Evolutionary conservation across 2,113 vertebrate genomes (phyloP).

Genomic region (Ochotona curzoniae): DNA sequence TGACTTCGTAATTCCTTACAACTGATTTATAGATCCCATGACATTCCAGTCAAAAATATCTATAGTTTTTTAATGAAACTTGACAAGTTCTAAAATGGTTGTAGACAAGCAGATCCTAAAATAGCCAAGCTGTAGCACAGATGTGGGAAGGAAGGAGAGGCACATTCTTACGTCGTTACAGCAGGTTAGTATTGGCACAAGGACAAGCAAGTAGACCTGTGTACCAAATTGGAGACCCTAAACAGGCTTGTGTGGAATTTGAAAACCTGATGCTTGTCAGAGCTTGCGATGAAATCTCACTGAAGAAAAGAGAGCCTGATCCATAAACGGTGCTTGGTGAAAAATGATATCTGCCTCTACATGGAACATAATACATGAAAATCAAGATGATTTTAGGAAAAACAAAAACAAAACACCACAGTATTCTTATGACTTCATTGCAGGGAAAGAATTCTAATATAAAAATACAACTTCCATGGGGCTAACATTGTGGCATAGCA

Average conservation of each 20-base stretch:
- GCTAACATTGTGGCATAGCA: too few relatives aligned
- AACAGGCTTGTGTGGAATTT: not conserved
- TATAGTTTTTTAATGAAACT: slow-evolving; percentile 7
- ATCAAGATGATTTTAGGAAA: not conserved
- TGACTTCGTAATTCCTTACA: slow-evolving; percentile 16
- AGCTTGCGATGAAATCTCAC: not conserved
- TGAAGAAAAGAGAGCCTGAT: not conserved
- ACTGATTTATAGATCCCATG: not conserved
- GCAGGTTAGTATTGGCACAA: not conserved
- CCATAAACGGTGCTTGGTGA: not conserved
- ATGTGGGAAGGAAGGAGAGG: not conserved
- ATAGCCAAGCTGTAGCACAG: not conserved
- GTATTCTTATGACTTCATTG: not conserved
- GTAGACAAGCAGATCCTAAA: not conserved
- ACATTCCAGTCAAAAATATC: not conserved
- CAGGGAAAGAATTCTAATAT: not conserved
- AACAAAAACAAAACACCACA: not conserved
- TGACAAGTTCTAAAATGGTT: not conserved
- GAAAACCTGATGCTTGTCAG: not conserved
- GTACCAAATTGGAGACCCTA: not conserved
- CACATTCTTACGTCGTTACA: not conserved
- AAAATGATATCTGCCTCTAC: not conserved
- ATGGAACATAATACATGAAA: not conserved
- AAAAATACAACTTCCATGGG: not conserved
- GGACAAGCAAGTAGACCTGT: not conserved